phyloP scores from a whole-genome alignment of 2,888 invertebrate genomes.

The Dascillus cervinus region DNA sequence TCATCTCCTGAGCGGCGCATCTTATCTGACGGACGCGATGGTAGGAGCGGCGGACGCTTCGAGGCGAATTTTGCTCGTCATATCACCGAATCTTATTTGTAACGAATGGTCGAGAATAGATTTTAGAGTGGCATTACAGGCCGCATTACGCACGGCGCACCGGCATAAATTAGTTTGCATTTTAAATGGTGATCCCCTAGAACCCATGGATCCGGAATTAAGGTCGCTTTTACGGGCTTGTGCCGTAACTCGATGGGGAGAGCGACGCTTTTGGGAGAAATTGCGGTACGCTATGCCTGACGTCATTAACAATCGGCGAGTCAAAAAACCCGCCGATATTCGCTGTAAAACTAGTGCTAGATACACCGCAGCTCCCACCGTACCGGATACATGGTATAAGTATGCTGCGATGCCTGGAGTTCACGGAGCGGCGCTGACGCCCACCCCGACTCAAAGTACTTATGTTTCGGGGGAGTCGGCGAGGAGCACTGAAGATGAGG shows the following conservation, averaged over 20 bases:
- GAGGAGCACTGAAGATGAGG: conserved; percentile 47
- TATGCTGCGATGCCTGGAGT: conserved; percentile 55
- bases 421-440: conserved; percentile 47
- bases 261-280: conserved; percentile 80
- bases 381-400: conserved; percentile 65
- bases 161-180: conserved; percentile 55
- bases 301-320: conserved; percentile 51
- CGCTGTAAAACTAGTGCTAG: conserved; percentile 51
- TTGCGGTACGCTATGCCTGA: conserved; percentile 72
- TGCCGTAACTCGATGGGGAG: conserved; percentile 65
- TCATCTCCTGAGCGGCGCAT: conserved; percentile 52
- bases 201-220: conserved; percentile 67
- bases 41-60: conserved; percentile 57
- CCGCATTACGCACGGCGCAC: conserved; percentile 62
- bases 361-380: conserved; percentile 68
- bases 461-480: conserved; percentile 51
- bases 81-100: conserved; percentile 72
- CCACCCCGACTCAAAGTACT: conserved; percentile 54
- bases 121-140: conserved; percentile 71
- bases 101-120: conserved; percentile 80
- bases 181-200: conserved; percentile 60
- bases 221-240: conserved; percentile 65
- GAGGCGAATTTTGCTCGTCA: conserved; percentile 67
- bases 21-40: conserved; percentile 54
- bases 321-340: conserved; percentile 49